These are phyloP conservation scores for Bimastos eiseni DNA, from an alignment of 2,888 invertebrate genomes.

Conservation along the genomic window DNA sequence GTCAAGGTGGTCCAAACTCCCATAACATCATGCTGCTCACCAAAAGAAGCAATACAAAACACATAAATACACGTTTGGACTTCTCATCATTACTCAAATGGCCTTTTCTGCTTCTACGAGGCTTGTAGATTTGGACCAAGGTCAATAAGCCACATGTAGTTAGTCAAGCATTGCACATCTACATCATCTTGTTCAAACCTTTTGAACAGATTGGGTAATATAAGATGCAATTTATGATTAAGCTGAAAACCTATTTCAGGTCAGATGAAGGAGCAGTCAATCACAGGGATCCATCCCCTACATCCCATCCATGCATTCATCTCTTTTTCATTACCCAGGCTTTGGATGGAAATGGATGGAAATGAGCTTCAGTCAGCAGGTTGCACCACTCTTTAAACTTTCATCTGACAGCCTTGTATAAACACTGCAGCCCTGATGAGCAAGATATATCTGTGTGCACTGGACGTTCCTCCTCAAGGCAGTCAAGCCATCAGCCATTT, in stretches of 20 bases:
- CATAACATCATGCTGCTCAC: not conserved
- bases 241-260: not conserved
- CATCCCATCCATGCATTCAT: not conserved
- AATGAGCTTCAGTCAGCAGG: not conserved
- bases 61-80: not conserved
- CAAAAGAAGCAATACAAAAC: not conserved
- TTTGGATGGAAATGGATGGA: not conserved
- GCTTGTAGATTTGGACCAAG: not conserved
- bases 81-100: not conserved
- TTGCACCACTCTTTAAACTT: not conserved
- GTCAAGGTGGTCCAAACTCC: not conserved
- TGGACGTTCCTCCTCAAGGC: not conserved
- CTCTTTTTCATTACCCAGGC: not conserved
- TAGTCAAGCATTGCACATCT: too few species aligned
- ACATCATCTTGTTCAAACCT: not conserved
- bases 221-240: not conserved
- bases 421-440: not conserved
- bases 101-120: not conserved
- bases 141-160: not conserved
- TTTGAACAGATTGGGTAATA: not conserved
- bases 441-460: not conserved
- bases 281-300: not conserved
- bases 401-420: not conserved
- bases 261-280: not conserved
- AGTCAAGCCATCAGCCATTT: not conserved